Percentiles rank a stretch among this genome's conserved stretches.
Evolutionary conservation across 2,888 invertebrate genomes (phyloP).

Genomic region (Macrophya alboannulata): DNA sequence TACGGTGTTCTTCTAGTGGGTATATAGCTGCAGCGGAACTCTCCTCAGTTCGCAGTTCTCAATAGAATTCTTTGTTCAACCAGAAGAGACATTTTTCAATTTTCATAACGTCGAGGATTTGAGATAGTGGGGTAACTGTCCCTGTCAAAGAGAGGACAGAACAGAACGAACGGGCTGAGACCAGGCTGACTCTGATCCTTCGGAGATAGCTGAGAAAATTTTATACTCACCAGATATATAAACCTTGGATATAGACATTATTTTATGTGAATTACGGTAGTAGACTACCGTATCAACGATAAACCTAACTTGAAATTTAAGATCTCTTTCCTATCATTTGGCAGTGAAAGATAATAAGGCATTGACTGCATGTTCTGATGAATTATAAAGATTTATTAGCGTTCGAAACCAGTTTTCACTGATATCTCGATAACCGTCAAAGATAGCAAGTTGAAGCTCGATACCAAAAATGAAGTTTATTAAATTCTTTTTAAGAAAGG

Average conservation of each 20-base stretch:
- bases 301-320: no score
- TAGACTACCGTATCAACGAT: neutral
- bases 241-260: neutral
- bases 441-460: no score
- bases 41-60: neutral
- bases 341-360: no score
- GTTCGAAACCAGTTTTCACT: no score
- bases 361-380: no score
- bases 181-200: neutral
- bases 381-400: no score
- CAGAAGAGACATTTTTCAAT: constrained; percentile 45
- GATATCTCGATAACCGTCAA: no score
- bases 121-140: constrained; percentile 1
- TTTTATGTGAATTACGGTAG: neutral
- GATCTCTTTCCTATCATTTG: no score
- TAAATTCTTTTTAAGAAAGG: neutral
- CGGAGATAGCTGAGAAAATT: neutral
- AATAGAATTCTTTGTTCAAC: constrained; percentile 46
- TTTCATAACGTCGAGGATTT: constrained; percentile 35
- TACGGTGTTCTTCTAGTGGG: neutral
- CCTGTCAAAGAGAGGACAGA: constrained; percentile 6
- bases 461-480: neutral
- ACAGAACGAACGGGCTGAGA: neutral
- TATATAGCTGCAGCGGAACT: neutral
- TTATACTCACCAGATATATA: neutral